Base-by-base conservation (phyloP, 2,797 vertebrate species). In the Pseudopleuronectes americanus region DNA sequence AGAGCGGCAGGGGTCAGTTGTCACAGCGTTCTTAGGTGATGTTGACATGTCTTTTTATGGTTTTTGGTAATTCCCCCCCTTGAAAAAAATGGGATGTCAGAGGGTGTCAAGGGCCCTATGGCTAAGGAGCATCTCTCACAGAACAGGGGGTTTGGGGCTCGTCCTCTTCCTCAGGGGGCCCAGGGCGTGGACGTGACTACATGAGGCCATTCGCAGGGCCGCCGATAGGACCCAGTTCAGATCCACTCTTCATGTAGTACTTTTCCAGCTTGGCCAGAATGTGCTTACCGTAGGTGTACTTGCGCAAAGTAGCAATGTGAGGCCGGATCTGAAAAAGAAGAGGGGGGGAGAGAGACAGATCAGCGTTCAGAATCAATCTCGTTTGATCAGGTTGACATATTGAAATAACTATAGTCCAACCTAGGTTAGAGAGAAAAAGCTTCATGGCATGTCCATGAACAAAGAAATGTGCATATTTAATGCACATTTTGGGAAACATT, bases 251-350 rank as follows among this genome's bases (percentile, higher is more conserved):
- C 97, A 99, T 96, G 95, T 98, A 99, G 86, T 98, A 99, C 89
- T 99, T 99, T 79, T 99, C 97, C 92, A 99, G 74, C 93, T 99
- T 99, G 85, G 97, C 97, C 93, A 99, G 90, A 85, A 99, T 99
- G 94, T 99, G 97, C 91, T 99, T 99, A 68, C 97, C 97, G 0
- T 99, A 99, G 14, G 97, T 99, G 60, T 99, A 99, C 92, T 99
- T 99, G 69, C 97, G 96, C 82, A 99, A 91, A 79, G 97, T 99
- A 66, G 97, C 96, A 80, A 99, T 97, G 88, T 99, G 97, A 81
- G 97, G 97, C 90, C 97, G 96, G 84, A 99, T 99, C 97, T 99
- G 60, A 1, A 24, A 23, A 17, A 38, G 0, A 43, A 22, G 12
- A 56, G 26, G 7, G 17, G 24, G 1, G n/a, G n/a, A n/a, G n/a